Evolutionary conservation across 2,113 vertebrate species (phyloP).

Genomic region (Gasterosteus aculeatus): DNA sequence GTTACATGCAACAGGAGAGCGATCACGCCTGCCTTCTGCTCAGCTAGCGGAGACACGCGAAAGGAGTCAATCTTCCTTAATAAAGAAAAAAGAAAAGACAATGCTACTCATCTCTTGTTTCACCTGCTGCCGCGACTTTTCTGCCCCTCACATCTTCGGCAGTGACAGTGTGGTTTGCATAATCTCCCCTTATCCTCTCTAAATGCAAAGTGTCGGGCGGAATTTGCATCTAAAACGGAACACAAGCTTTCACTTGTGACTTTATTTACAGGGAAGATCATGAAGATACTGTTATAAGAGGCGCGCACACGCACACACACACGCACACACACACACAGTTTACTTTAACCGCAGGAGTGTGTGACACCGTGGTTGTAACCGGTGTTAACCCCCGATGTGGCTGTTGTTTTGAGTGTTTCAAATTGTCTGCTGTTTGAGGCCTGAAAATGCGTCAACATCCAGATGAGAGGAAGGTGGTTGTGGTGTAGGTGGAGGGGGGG

Average conservation of each 20-base stretch:
- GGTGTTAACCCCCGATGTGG: slow-evolving; percentile 75
- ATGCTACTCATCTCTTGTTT: slow-evolving; percentile 29
- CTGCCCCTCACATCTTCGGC: slow-evolving; percentile 40
- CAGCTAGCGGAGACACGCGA: slow-evolving; percentile 41
- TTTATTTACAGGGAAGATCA: slow-evolving; percentile 60
- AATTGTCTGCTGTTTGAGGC: slow-evolving; percentile 76
- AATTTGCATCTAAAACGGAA: slow-evolving; percentile 63
- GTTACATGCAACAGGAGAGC: slow-evolving; percentile 25
- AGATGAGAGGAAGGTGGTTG: slow-evolving; percentile 69
- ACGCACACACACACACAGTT: slow-evolving; percentile 59
- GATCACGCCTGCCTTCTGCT: slow-evolving; percentile 22
- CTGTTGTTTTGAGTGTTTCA: slow-evolving; percentile 73
- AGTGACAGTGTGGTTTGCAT: slow-evolving; percentile 55
- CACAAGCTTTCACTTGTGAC: slow-evolving; percentile 60
- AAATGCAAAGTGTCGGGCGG: slow-evolving; percentile 58
- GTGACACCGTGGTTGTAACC: slow-evolving; percentile 80
- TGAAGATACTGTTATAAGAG: slow-evolving; percentile 42
- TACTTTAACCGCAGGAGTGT: slow-evolving; percentile 76
- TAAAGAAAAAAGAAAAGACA: slow-evolving; percentile 3
- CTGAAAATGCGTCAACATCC: slow-evolving; percentile 76
- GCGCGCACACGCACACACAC: slow-evolving; percentile 17
- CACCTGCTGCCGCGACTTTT: slow-evolving; percentile 12
- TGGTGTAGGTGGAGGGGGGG: neutral
- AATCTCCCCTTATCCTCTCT: slow-evolving; percentile 57
- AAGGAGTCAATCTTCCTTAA: slow-evolving; percentile 20